A percentile compares a stretch with the other conserved stretches of the same genome.
These are phyloP conservation scores for Dendrolimus punctatus DNA, from an alignment of 1,140 invertebrate species.

Conservation along the genomic window DNA sequence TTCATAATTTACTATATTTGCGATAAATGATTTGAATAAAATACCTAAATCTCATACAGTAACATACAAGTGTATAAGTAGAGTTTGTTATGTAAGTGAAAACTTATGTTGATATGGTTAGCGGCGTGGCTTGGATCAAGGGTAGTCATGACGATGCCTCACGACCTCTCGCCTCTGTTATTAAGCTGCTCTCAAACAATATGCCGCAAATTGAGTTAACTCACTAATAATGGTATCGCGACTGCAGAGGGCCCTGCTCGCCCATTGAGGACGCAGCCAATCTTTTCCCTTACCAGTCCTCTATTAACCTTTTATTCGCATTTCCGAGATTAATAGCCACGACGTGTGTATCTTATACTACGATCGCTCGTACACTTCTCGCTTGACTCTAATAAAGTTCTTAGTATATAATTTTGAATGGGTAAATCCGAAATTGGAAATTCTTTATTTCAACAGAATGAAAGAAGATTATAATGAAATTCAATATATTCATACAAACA, in stretches of 20 bases:
- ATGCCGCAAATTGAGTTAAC: slow-evolving; percentile 70
- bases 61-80: too few species aligned
- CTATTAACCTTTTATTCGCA: slow-evolving; percentile 64
- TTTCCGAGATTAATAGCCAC: slow-evolving; percentile 57
- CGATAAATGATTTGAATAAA: too few species aligned
- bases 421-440: too few species aligned
- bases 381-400: slow-evolving; percentile 1
- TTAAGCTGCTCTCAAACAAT: slow-evolving; percentile 68
- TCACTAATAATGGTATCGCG: slow-evolving; percentile 67
- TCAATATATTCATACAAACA: too few species aligned
- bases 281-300: slow-evolving; percentile 40
- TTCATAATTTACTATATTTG: too few species aligned
- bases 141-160: slow-evolving; percentile 55
- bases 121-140: slow-evolving; percentile 32
- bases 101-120: slow-evolving; percentile 16
- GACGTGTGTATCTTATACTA: slow-evolving; percentile 31
- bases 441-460: too few species aligned
- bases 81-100: too few species aligned
- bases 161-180: slow-evolving; percentile 57
- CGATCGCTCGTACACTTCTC: not conserved
- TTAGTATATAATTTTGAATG: too few species aligned
- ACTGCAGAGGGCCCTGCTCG: slow-evolving; percentile 39
- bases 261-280: slow-evolving; percentile 48
- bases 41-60: too few species aligned
- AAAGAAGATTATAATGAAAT: too few species aligned